Percentiles rank a stretch among this genome's conserved stretches.
Conservation (phyloP, 2,113 vertebrate genomes). For the Numenius arquata region DNA sequence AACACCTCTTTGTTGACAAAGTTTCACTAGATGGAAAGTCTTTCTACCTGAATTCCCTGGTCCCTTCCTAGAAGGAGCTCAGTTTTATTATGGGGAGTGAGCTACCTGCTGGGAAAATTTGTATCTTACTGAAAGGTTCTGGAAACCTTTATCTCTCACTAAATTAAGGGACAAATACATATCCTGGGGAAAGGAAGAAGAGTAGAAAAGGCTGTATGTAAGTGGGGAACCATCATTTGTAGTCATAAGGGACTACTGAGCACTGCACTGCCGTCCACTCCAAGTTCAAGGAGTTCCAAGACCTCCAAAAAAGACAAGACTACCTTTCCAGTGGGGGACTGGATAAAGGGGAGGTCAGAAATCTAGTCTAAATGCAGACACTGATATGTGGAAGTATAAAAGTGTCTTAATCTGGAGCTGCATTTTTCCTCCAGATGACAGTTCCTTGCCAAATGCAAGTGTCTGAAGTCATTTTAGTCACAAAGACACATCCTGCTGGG, state of each 20-base stretch:
- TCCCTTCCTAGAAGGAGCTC: neutral
- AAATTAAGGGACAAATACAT: neutral
- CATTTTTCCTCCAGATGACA: neutral
- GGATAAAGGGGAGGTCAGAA: neutral
- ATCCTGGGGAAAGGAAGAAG: neutral
- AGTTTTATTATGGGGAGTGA: neutral
- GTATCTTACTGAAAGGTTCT: neutral
- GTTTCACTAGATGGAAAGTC: neutral
- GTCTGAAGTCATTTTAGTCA: neutral
- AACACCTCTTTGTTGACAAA: neutral
- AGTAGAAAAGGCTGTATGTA: neutral
- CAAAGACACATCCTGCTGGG: neutral
- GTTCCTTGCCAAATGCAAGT: neutral
- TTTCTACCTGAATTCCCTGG: neutral
- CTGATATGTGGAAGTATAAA: neutral
- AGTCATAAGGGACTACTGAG: neutral
- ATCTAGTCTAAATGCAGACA: neutral
- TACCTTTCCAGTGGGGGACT: neutral
- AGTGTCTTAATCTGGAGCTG: neutral
- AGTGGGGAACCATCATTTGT: neutral
- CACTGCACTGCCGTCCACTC: neutral
- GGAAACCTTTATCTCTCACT: neutral
- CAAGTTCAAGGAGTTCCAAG: neutral
- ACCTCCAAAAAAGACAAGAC: neutral
- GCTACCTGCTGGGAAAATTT: neutral